Conservation (phyloP, 1,140 invertebrate species). For the Drosophila yakuba region DNA sequence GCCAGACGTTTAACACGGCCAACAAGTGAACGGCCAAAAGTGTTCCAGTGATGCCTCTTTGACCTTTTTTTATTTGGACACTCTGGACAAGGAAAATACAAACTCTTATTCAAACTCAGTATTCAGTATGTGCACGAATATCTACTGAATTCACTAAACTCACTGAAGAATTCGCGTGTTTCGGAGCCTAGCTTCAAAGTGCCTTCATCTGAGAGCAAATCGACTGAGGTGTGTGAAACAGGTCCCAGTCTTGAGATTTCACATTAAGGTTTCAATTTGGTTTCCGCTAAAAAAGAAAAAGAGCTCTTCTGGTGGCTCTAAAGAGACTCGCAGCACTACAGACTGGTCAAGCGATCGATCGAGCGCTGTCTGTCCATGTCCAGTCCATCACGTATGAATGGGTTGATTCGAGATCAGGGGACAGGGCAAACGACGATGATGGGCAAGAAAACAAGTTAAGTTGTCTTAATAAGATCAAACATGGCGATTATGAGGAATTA, state of each 20-base stretch:
- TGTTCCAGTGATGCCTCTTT: constrained; percentile 1
- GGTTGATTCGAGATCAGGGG: constrained; percentile 17
- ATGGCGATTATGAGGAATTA: constrained; percentile 73
- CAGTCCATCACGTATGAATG: constrained; percentile 46
- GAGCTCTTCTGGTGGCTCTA: too few species aligned
- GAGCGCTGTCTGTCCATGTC: constrained; percentile 29
- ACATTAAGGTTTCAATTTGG: neutral
- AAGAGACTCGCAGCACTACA: constrained; percentile 18
- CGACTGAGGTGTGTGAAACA: neutral
- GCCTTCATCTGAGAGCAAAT: neutral
- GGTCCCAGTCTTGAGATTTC: neutral
- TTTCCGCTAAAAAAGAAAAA: too few species aligned
- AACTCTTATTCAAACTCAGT: too few species aligned
- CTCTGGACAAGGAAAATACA: too few species aligned
- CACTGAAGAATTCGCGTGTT: neutral
- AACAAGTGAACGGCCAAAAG: constrained; percentile 40
- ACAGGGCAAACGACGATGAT: constrained; percentile 30
- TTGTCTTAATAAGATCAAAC: constrained; percentile 80
- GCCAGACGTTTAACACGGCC: constrained; percentile 33
- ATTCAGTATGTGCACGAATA: too few species aligned
- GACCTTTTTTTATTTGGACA: neutral
- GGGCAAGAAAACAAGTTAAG: constrained; percentile 67
- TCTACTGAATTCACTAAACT: too few species aligned
- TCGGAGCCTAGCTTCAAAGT: too few species aligned
- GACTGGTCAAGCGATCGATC: constrained; percentile 30